Evolutionary conservation across 2,113 vertebrate genomes (phyloP).

Genomic region (Actinemys pallida): DNA sequence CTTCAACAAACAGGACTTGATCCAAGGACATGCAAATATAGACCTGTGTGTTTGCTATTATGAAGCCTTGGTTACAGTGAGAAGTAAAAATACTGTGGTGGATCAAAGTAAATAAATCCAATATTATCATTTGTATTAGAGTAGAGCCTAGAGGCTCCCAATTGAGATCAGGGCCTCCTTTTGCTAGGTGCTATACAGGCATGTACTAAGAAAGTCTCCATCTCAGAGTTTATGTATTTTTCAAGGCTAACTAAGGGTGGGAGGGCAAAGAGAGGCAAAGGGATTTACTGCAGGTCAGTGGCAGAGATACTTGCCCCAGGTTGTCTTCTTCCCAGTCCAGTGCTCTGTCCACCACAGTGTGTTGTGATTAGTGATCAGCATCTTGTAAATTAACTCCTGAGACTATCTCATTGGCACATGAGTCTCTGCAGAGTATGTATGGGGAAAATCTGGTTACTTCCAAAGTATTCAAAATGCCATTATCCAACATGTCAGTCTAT

Average conservation of each 20-base stretch:
- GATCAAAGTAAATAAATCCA: too few relatives aligned
- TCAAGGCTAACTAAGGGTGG: too few relatives aligned
- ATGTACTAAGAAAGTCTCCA: too few relatives aligned
- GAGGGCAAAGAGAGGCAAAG: too few relatives aligned
- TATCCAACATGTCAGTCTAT: background rate
- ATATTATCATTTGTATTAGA: background rate
- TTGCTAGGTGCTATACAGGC: too few relatives aligned
- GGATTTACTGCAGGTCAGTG: too few relatives aligned
- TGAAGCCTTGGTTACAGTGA: background rate
- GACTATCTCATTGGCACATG: background rate
- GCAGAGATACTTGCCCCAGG: too few relatives aligned
- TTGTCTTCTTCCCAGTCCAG: background rate
- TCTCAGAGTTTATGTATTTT: too few relatives aligned
- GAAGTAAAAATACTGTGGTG: constrained; percentile 14
- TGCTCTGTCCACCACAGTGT: background rate
- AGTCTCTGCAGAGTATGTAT: background rate
- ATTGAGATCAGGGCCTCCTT: background rate
- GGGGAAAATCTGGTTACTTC: background rate
- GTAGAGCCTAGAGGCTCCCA: background rate
- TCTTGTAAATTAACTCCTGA: background rate
- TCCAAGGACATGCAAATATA: constrained; percentile 39
- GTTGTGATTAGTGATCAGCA: background rate
- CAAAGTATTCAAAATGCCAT: background rate
- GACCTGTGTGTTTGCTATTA: background rate
- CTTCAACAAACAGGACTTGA: background rate